Evolutionary conservation across 1,140 invertebrate genomes (phyloP).

Genomic region (Pseudomyrmex concolor): DNA sequence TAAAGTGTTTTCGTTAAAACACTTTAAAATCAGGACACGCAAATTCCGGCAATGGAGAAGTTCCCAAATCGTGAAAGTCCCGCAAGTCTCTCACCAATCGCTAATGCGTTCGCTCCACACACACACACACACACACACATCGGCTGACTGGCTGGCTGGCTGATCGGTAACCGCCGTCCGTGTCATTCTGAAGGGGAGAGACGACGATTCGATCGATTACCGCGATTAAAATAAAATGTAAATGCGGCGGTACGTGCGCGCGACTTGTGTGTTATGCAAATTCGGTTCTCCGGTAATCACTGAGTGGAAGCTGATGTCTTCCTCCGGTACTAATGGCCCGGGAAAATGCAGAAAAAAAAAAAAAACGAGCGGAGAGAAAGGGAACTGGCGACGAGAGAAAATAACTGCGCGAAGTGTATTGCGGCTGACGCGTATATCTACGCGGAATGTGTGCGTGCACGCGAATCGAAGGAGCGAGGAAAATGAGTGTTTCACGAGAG

Average conservation of each 20-base stretch:
- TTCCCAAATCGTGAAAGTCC: constrained; percentile 77
- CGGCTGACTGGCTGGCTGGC: constrained; percentile 3
- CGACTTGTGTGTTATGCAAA: constrained; percentile 84
- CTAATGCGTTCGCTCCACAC: constrained; percentile 81
- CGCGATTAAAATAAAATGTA: constrained; percentile 85
- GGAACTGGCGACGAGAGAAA: constrained; percentile 18
- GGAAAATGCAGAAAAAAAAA: constrained; percentile 57
- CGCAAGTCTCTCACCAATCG: constrained; percentile 78
- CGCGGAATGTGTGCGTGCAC: constrained; percentile 3
- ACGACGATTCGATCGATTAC: constrained; percentile 83
- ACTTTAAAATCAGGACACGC: background rate
- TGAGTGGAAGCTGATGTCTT: constrained; percentile 85
- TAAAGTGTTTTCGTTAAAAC: background rate
- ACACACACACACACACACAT: constrained; percentile 66
- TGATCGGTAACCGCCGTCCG: constrained; percentile 64
- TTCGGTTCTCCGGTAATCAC: constrained; percentile 83
- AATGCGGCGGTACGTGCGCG: constrained; percentile 76
- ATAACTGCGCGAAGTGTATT: constrained; percentile 55
- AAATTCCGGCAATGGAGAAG: constrained; percentile 53
- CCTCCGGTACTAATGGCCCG: constrained; percentile 80
- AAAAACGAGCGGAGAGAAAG: constrained; percentile 14
- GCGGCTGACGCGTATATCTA: constrained; percentile 1
- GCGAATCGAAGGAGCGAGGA: constrained; percentile 23
- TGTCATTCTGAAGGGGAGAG: constrained; percentile 76
- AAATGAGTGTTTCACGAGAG: constrained; percentile 31